phyloP scores from a whole-genome alignment of 1,140 invertebrate species.

The Sitodiplosis mosellana region DNA sequence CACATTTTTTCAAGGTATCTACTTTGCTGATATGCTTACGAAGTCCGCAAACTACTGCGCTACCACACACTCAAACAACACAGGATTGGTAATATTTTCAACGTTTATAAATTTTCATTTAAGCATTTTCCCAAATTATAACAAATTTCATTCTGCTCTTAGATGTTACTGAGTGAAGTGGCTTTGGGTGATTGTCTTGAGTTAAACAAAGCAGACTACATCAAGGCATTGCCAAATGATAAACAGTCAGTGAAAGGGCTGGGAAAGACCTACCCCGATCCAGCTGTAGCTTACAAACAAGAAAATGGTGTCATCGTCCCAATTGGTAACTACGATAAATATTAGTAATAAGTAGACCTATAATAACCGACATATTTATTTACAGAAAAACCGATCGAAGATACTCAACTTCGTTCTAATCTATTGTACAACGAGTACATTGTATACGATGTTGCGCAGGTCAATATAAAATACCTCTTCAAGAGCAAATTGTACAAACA shows the following conservation, averaged over 20 bases:
- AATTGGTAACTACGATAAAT: no score
- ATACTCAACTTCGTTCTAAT: constrained; percentile 25
- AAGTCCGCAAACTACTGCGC: constrained; percentile 97
- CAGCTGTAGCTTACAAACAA: constrained; percentile 13
- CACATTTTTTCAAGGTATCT: no score
- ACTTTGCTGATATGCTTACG: constrained; percentile 98
- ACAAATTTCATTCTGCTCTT: no score
- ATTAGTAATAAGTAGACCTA: no score
- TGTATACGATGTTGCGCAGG: constrained; percentile 80
- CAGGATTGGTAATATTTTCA: no score
- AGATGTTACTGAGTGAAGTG: constrained; percentile 84
- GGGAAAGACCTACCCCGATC: constrained; percentile 52
- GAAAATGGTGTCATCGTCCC: constrained; percentile 54
- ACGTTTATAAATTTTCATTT: no score
- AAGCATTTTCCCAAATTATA: no score
- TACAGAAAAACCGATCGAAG: constrained; percentile 38
- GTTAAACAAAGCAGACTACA: constrained; percentile 43
- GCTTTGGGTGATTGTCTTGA: constrained; percentile 85
- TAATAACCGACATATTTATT: no score
- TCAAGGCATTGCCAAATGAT: constrained; percentile 57
- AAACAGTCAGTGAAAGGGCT: constrained; percentile 65
- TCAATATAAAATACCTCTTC: constrained; percentile 63
- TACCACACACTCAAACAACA: constrained; percentile 45
- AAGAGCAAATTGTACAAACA: constrained; percentile 68
- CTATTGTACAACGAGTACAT: constrained; percentile 84